Evolutionary conservation across 2,888 invertebrate genomes (phyloP), one percentile per base, ranked within the genome.

Genomic region (Leucoptera coffeella): DNA sequence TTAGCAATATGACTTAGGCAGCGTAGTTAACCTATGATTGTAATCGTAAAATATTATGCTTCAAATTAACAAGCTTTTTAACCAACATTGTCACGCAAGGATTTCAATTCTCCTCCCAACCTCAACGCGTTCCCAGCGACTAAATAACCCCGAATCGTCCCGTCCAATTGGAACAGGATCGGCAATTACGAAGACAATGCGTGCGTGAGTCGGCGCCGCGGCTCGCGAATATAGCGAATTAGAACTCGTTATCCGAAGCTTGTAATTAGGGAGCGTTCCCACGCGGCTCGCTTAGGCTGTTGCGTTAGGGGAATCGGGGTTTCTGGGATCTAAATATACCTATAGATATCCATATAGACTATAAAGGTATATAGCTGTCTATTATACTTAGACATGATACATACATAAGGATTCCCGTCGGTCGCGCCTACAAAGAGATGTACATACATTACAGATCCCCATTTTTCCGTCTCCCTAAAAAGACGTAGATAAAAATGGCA

Each of bases 151-250:
- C 4, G 10, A 25, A 25, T 6, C 17, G 8, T 10, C 22, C 5
- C 22, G 26, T 17, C 22, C 24, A 30, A 31, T 23, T 26, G 23
- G 29, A 29, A 64, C 67, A 65, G 65, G 60, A 62, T 60, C 59
- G 59, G 64, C 67, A 67, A 69, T 67, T 69, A 69, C 62, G 64
- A 61, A 64, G 62, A 67, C 67, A 67, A 65, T 65, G 64, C 64
- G 62, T 65, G 65, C 65, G 67, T 64, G 65, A 65, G 65, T 34
- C 42, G 50, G 56, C 52, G 55, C 54, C 53, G 46, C 51, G 50
- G 60, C 64, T 59, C 61, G 65, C 64, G 59, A 58, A 47, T 45
- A 9, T n/a, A 58, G 62, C 64, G 67, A 65, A 69, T 65, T 65
- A 62, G 62, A n/a, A 57, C 61, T 59, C 53, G 64, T 65, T 67